phyloP scores from a whole-genome alignment of 2,797 vertebrate genomes.

The Catharus ustulatus region DNA sequence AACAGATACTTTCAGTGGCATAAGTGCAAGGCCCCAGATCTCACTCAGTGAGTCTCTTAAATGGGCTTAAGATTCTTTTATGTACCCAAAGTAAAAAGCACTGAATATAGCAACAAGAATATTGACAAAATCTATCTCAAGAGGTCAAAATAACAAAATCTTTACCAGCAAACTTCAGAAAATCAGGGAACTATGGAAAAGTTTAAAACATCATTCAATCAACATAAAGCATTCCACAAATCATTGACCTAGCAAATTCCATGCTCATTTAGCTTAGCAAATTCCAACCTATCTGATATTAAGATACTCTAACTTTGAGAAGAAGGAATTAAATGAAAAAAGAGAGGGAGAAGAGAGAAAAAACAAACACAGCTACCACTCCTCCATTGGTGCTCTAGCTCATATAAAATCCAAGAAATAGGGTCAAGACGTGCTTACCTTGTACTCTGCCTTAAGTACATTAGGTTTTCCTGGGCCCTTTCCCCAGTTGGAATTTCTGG shows the following conservation, averaged over 20 bases:
- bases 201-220: not conserved
- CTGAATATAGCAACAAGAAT: not conserved
- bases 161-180: not conserved
- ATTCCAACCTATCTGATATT: not conserved
- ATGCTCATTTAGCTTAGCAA: not conserved
- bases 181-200: not conserved
- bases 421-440: not conserved
- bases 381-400: not conserved
- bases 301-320: not conserved
- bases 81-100: too few relatives aligned
- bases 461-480: not conserved
- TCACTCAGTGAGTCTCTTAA: not conserved
- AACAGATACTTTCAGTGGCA: not conserved
- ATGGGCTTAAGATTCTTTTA: not conserved
- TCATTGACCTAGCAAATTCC: not conserved
- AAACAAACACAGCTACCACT: not conserved
- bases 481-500: not conserved
- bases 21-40: not conserved
- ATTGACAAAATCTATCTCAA: not conserved
- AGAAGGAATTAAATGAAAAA: not conserved
- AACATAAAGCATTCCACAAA: not conserved
- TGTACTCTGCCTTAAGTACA: fast-evolving
- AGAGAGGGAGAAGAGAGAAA: too few relatives aligned
- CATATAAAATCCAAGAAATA: not conserved
- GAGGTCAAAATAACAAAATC: not conserved